These are phyloP conservation scores for Teleopsis dalmanni DNA, from an alignment of 1,140 invertebrate genomes.

Conservation along the genomic window DNA sequence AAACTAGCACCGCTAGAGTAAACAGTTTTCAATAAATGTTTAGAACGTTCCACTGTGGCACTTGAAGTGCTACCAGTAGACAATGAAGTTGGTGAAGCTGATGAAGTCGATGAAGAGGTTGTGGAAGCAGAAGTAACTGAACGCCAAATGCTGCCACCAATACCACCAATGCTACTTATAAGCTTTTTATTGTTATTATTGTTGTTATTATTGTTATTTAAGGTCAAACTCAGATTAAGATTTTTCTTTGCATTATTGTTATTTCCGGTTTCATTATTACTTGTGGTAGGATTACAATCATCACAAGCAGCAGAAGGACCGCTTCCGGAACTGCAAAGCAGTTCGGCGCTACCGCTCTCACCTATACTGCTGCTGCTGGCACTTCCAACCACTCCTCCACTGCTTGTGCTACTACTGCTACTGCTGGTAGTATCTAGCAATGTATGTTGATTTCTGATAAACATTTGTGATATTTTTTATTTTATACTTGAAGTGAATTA, in stretches of 20 bases:
- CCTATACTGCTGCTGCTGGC: slow-evolving; percentile 6
- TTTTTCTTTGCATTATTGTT: slow-evolving; percentile 20
- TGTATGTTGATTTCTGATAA: slow-evolving; percentile 12
- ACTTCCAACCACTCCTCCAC: slow-evolving; percentile 15
- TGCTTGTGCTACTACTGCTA: slow-evolving; percentile 7
- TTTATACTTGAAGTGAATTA: too few species aligned
- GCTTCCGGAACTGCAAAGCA: slow-evolving; percentile 7
- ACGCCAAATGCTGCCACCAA: slow-evolving; percentile 24
- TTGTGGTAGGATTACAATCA: slow-evolving; percentile 3
- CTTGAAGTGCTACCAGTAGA: background rate
- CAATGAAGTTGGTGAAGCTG: slow-evolving; percentile 1
- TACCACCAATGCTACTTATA: slow-evolving; percentile 4
- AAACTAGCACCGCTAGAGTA: background rate
- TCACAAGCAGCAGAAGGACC: background rate
- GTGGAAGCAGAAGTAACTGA: slow-evolving; percentile 1
- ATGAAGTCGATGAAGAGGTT: slow-evolving; percentile 1
- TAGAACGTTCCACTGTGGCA: slow-evolving; percentile 1
- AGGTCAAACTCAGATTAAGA: slow-evolving; percentile 20
- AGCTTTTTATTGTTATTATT: slow-evolving; percentile 6
- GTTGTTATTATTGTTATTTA: slow-evolving; percentile 12
- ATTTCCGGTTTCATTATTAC: slow-evolving; percentile 6
- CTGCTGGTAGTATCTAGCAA: slow-evolving; percentile 10
- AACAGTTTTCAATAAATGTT: background rate
- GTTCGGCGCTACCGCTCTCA: slow-evolving; percentile 2
- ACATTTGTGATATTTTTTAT: slow-evolving; percentile 15